Percentiles rank a stretch among this genome's conserved stretches.
phyloP scores from a whole-genome alignment of 2,797 vertebrate species.

The Tamandua tetradactyla region DNA sequence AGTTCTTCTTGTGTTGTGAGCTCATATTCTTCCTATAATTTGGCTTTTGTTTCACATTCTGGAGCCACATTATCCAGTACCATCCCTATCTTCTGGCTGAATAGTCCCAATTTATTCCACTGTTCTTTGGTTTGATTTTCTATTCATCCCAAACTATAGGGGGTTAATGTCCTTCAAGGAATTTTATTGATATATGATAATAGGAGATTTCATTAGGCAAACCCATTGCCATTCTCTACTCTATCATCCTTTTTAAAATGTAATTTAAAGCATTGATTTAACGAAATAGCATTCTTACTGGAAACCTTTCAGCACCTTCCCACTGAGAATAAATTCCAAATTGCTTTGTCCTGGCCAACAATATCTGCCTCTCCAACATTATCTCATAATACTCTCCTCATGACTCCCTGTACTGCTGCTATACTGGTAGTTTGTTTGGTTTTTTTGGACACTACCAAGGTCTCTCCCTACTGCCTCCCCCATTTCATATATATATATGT shows the following conservation, averaged over 20 bases:
- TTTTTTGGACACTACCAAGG: not conserved
- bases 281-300: not conserved
- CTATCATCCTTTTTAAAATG: not conserved
- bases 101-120: not conserved
- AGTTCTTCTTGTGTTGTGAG: not conserved
- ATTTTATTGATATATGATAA: not conserved
- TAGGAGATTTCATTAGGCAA: not conserved
- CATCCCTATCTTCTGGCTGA: not conserved
- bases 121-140: not conserved
- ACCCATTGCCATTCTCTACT: too few relatives aligned
- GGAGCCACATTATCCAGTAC: not conserved
- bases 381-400: not conserved
- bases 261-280: slow-evolving; percentile 22
- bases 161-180: not conserved
- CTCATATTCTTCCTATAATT: not conserved
- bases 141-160: not conserved
- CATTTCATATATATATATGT: not conserved
- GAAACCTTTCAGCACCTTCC: not conserved
- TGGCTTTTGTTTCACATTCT: not conserved
- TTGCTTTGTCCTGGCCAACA: not conserved
- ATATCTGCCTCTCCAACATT: not conserved
- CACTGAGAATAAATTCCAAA: slow-evolving; percentile 35
- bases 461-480: not conserved
- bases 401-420: not conserved
- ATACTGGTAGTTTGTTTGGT: not conserved